These are phyloP conservation scores for Syngnathus rostellatus DNA, from an alignment of 2,797 vertebrate genomes.

Conservation along the genomic window DNA sequence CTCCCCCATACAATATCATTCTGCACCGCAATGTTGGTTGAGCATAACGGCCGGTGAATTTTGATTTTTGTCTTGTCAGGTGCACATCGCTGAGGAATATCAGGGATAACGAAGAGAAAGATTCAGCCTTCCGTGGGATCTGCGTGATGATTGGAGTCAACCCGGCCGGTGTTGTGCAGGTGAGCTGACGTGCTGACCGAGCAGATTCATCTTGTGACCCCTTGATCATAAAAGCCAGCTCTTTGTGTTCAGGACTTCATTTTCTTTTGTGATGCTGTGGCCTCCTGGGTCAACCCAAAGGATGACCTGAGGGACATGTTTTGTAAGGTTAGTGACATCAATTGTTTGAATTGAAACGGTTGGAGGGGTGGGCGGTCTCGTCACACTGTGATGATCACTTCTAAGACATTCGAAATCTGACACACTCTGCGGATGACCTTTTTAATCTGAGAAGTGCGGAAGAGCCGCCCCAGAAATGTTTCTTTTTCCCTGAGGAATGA, in stretches of 20 bases:
- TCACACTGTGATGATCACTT: conserved; percentile 46
- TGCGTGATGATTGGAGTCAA: conserved; percentile 97
- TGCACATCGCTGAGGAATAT: conserved; percentile 91
- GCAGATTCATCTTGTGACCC: background rate
- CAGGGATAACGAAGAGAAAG: conserved; percentile 92
- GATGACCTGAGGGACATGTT: conserved; percentile 95
- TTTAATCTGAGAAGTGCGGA: conserved; percentile 46
- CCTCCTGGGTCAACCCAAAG: conserved; percentile 91
- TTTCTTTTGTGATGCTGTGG: conserved; percentile 94
- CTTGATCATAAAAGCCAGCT: background rate
- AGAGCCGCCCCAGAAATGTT: background rate
- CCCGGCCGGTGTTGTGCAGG: conserved; percentile 91
- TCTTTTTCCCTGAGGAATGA: background rate
- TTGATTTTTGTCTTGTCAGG: conserved; percentile 54
- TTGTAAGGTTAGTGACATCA: conserved; percentile 77
- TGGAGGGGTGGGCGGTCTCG: background rate
- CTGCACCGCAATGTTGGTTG: background rate
- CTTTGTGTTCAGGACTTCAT: conserved; percentile 80
- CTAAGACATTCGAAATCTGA: conserved; percentile 65
- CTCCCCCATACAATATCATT: background rate
- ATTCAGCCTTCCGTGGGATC: conserved; percentile 91
- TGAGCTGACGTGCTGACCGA: conserved; percentile 30
- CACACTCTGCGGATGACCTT: conserved; percentile 32
- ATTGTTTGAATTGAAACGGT: background rate
- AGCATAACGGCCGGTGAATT: background rate